phyloP scores from a whole-genome alignment of 2,797 vertebrate species.

The Setipinna tenuifilis region DNA sequence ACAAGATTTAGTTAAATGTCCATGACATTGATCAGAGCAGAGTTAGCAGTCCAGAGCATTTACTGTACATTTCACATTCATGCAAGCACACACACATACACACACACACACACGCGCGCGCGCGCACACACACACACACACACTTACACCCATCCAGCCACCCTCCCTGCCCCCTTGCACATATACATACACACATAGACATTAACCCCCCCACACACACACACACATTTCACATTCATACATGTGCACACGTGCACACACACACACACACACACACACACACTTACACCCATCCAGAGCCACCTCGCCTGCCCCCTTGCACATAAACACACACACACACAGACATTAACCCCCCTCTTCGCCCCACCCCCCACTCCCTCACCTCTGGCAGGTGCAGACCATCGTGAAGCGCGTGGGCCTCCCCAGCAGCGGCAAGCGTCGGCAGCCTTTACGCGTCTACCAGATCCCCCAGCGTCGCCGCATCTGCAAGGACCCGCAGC shows the following conservation, averaged over 20 bases:
- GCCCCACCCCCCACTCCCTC: not conserved
- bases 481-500: conserved; percentile 83
- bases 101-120: no score
- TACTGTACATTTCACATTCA: no score
- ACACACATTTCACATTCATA: not conserved
- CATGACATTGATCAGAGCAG: no score
- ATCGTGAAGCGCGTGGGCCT: conserved; percentile 88
- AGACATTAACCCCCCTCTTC: conserved; percentile 59
- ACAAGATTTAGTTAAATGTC: no score
- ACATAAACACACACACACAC: not conserved
- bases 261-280: conserved; percentile 25
- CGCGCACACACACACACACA: no score
- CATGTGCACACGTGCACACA: not conserved
- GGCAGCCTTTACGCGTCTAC: conserved; percentile 85
- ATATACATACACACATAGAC: no score
- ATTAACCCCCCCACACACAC: not conserved
- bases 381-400: conserved; percentile 69
- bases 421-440: conserved; percentile 86
- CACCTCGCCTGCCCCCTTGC: no score
- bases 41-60: no score
- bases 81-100: no score
- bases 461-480: conserved; percentile 89
- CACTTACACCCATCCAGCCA: no score
- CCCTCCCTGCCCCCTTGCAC: no score
- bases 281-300: conserved; percentile 57